phyloP scores from a whole-genome alignment of 64 coral and sea anemone species.

The Dendrophyllia cribrosa region DNA sequence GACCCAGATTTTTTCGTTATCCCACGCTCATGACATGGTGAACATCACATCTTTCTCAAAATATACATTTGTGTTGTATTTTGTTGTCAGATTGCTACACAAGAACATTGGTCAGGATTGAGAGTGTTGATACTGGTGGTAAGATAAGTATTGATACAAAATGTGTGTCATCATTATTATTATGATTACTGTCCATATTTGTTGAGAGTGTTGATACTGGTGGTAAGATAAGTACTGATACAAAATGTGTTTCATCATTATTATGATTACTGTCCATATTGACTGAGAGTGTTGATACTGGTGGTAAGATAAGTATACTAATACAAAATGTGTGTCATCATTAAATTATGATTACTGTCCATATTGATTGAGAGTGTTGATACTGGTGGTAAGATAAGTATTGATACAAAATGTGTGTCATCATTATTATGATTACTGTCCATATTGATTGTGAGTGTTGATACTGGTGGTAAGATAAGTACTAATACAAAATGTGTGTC shows the following conservation, averaged over 20 bases:
- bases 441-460: constrained; percentile 82
- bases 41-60: neutral
- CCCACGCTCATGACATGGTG: no score
- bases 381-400: constrained; percentile 85
- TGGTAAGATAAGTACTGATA: constrained; percentile 70
- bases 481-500: no score
- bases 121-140: constrained; percentile 93
- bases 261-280: no score
- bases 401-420: no score
- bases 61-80: neutral
- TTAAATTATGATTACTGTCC: no score
- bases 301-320: constrained; percentile 71
- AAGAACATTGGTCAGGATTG: constrained; percentile 87
- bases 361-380: constrained; percentile 81
- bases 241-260: no score
- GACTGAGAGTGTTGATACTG: constrained; percentile 86
- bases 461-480: constrained; percentile 87
- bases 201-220: constrained; percentile 89
- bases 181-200: no score
- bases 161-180: no score
- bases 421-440: no score
- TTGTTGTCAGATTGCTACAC: constrained; percentile 60
- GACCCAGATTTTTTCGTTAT: no score
- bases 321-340: no score
- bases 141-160: constrained; percentile 15